Conservation (phyloP, 1,140 invertebrate genomes). For the Sesamia nonagrioides region DNA sequence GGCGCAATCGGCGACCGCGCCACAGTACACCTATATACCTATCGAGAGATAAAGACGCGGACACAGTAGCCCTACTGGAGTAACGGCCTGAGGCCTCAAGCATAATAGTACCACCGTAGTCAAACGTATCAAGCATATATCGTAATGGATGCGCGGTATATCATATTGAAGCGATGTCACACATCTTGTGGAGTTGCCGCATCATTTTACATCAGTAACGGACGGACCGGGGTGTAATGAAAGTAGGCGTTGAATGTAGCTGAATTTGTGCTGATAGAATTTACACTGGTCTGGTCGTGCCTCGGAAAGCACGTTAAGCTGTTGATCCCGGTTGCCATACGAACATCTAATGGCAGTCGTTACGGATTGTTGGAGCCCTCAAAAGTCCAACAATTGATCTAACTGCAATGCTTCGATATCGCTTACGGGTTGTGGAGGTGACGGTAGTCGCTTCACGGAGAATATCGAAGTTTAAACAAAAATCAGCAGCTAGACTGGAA, state of each 20-base stretch:
- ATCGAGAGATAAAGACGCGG: slow-evolving; percentile 67
- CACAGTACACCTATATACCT: slow-evolving; percentile 54
- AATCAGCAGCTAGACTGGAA: no score
- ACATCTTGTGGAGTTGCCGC: slow-evolving; percentile 11
- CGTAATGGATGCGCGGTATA: slow-evolving; percentile 32
- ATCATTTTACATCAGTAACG: slow-evolving; percentile 28
- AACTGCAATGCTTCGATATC: no score
- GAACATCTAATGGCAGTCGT: no score
- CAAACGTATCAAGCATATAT: no score
- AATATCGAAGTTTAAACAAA: no score
- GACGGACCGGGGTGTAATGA: neutral
- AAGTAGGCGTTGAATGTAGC: neutral
- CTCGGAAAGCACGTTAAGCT: no score
- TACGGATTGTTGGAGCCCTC: no score
- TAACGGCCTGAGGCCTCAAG: slow-evolving; percentile 45
- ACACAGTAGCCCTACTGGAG: slow-evolving; percentile 58
- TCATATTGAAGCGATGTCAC: neutral
- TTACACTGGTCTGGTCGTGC: no score
- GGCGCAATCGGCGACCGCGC: slow-evolving; percentile 77
- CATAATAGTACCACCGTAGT: slow-evolving; percentile 9
- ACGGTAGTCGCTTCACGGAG: no score
- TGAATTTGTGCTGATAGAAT: neutral
- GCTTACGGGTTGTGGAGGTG: no score
- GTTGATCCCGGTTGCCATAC: no score
- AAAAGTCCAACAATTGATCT: no score